A percentile compares a stretch with the other conserved stretches of the same genome.
Conservation (phyloP, 2,888 invertebrate genomes). For the Trichogramma dendrolimi region DNA sequence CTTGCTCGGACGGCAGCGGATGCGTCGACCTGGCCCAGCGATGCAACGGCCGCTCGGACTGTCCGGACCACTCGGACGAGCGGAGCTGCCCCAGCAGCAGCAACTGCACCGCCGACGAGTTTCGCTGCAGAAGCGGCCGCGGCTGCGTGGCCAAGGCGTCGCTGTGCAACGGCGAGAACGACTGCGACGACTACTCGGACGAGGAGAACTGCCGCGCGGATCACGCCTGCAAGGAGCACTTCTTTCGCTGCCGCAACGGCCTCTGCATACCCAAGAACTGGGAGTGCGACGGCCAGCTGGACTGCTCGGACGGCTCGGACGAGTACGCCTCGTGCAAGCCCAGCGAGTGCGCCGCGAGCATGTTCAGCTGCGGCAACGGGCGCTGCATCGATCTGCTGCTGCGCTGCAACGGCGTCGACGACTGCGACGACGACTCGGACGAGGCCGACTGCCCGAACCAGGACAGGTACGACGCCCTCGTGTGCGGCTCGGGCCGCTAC, state of each 20-base stretch:
- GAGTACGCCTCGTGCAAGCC: constrained; percentile 39
- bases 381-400: constrained; percentile 57
- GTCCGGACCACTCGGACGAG: constrained; percentile 60
- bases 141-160: constrained; percentile 65
- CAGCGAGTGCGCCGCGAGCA: constrained; percentile 40
- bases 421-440: constrained; percentile 60
- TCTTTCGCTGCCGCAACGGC: constrained; percentile 46
- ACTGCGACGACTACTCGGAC: constrained; percentile 73
- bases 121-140: constrained; percentile 62
- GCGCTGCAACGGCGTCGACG: constrained; percentile 58
- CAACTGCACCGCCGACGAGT: constrained; percentile 44
- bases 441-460: constrained; percentile 52
- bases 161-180: constrained; percentile 70
- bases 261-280: constrained; percentile 49
- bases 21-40: constrained; percentile 53
- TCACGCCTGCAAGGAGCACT: constrained; percentile 34
- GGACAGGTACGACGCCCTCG: constrained; percentile 3
- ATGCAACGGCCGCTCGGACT: constrained; percentile 58
- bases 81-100: constrained; percentile 49
- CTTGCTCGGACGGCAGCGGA: constrained; percentile 54
- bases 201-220: constrained; percentile 57
- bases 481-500: constrained; percentile 37
- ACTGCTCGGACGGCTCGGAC: constrained; percentile 47
- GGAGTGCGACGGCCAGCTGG: constrained; percentile 50
- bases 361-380: constrained; percentile 56